Conservation (phyloP, 2,797 vertebrate genomes). For the Aratinga solstitialis region DNA sequence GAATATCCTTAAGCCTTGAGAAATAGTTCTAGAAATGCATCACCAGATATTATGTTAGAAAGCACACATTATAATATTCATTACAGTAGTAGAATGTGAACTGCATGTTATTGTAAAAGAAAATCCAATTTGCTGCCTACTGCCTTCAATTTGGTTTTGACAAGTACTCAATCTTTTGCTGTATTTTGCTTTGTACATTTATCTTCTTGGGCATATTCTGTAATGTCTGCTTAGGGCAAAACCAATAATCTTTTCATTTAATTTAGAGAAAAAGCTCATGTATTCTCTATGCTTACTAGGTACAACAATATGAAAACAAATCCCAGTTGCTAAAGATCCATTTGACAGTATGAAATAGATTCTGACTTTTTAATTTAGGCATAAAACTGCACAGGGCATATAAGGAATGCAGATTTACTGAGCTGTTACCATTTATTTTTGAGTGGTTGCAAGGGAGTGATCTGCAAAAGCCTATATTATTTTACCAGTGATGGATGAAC, state of each 20-base stretch:
- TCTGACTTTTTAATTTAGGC: constrained; percentile 58
- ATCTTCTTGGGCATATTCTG: constrained; percentile 59
- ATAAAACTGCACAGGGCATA: constrained; percentile 10
- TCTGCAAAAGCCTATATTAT: neutral
- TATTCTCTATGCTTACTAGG: constrained; percentile 51
- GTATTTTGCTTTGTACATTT: constrained; percentile 54
- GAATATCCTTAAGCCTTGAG: constrained; percentile 61
- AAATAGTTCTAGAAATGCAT: constrained; percentile 61
- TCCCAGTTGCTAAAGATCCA: constrained; percentile 64
- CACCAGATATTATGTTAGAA: constrained; percentile 56
- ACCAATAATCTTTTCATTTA: constrained; percentile 72
- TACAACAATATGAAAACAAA: constrained; percentile 59
- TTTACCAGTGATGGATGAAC: neutral
- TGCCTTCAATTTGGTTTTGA: constrained; percentile 73
- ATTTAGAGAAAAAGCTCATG: constrained; percentile 65
- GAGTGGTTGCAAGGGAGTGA: neutral
- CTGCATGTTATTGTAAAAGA: constrained; percentile 67
- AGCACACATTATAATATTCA: constrained; percentile 68
- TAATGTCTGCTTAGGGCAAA: constrained; percentile 69
- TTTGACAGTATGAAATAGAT: constrained; percentile 62
- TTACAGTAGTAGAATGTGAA: constrained; percentile 62
- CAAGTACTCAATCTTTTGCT: constrained; percentile 63
- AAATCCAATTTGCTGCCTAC: constrained; percentile 75
- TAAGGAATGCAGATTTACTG: neutral
- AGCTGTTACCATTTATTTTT: constrained; percentile 38